Percentiles rank a stretch among this genome's conserved stretches.
Conservation (phyloP, 1,140 invertebrate species). For the Whitmania pigra region DNA sequence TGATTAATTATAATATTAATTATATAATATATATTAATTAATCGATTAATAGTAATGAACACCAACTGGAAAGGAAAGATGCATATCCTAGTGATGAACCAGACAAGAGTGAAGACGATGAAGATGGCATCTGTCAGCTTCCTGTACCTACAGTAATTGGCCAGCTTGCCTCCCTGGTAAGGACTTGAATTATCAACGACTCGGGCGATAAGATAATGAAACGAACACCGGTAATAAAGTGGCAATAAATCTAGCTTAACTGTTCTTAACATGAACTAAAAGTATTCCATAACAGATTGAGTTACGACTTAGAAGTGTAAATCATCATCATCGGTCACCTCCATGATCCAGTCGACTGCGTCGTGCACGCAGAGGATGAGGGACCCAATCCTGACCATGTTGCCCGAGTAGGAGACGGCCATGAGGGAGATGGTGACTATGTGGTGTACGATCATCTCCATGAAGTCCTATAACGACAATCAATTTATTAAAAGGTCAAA, state of each 20-base stretch:
- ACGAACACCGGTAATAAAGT: too few species aligned
- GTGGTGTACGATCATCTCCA: constrained; percentile 94
- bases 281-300: too few species aligned
- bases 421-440: constrained; percentile 74
- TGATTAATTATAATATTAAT: too few species aligned
- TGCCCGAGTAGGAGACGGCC: constrained; percentile 80
- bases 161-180: constrained; percentile 63
- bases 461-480: constrained; percentile 60
- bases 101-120: constrained; percentile 32
- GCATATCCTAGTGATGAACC: constrained; percentile 41
- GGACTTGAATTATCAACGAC: constrained; percentile 19
- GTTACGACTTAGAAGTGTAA: too few species aligned
- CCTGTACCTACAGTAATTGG: constrained; percentile 78
- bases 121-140: constrained; percentile 75
- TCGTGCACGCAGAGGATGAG: constrained; percentile 80
- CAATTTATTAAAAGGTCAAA: too few species aligned
- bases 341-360: constrained; percentile 79
- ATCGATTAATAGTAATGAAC: too few species aligned
- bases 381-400: constrained; percentile 75
- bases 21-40: neutral
- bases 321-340: constrained; percentile 47
- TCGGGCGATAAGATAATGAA: neutral
- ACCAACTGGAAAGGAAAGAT: constrained; percentile 52
- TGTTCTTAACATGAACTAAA: too few species aligned
- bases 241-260: too few species aligned